These are phyloP conservation scores for Mus pahari DNA, from an alignment of 2,113 vertebrate genomes.

Conservation along the genomic window DNA sequence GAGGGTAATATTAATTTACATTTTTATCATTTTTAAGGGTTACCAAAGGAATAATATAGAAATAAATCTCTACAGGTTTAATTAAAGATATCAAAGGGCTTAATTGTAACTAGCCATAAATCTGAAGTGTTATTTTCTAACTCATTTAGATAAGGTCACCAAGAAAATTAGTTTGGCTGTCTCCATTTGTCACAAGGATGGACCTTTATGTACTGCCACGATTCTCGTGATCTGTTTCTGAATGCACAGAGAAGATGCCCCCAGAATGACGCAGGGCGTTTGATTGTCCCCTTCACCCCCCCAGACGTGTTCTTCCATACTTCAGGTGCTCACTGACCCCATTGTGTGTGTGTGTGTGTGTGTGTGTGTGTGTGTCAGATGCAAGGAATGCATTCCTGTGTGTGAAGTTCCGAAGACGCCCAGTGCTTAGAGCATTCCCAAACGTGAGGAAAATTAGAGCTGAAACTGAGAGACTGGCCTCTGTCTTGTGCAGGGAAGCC, in stretches of 20 bases:
- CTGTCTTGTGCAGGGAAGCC: not conserved
- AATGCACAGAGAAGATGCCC: not conserved
- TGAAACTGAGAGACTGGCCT: not conserved
- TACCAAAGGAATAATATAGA: constrained; percentile 81
- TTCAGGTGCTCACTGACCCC: fast-evolving
- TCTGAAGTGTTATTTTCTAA: constrained; percentile 86
- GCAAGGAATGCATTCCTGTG: no score
- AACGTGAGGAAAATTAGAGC: not conserved
- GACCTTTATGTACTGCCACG: not conserved
- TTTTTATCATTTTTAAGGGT: constrained; percentile 86
- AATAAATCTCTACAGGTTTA: constrained; percentile 88
- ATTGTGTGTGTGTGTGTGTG: not conserved
- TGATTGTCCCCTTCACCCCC: not conserved
- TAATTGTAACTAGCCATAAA: constrained; percentile 87
- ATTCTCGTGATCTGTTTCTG: not conserved
- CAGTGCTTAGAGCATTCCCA: not conserved
- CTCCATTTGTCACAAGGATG: constrained; percentile 80
- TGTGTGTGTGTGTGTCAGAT: not conserved
- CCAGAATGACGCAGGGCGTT: not conserved
- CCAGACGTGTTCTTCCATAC: not conserved
- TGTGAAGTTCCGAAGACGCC: fast-evolving
- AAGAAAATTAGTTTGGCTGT: constrained; percentile 85
- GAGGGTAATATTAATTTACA: constrained; percentile 81
- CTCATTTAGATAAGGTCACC: constrained; percentile 89
- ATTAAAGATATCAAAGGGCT: constrained; percentile 88